phyloP scores from a whole-genome alignment of 2,113 vertebrate species.

The Oostethus manadensis region DNA sequence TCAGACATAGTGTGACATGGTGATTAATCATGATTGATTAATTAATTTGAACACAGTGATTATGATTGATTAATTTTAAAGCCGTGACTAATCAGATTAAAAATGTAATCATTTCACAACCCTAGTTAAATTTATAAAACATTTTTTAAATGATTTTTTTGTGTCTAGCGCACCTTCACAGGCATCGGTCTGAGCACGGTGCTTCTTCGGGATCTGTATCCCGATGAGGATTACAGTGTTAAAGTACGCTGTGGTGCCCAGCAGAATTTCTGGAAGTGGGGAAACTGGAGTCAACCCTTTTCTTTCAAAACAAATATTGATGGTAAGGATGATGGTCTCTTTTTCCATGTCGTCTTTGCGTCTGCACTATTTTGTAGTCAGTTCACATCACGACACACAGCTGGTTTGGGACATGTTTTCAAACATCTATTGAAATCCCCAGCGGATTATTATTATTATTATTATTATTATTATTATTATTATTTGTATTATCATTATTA shows the following conservation, averaged over 20 bases:
- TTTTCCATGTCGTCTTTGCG: background rate
- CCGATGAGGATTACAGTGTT: conserved; percentile 51
- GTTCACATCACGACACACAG: background rate
- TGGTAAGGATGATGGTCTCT: conserved; percentile 44
- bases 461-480: no score
- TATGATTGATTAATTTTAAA: no score
- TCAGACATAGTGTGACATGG: no score
- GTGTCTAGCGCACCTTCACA: conserved; percentile 54
- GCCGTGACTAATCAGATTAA: no score
- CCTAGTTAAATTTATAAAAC: no score
- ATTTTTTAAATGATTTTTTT: background rate
- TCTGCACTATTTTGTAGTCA: background rate
- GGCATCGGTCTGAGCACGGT: conserved; percentile 53
- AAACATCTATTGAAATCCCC: no score
- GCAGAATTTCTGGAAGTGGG: conserved; percentile 71
- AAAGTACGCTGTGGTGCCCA: conserved; percentile 61
- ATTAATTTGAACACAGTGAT: no score
- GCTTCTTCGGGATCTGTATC: conserved; percentile 45
- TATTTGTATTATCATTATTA: no score
- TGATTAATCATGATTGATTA: no score
- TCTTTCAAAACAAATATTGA: conserved; percentile 55
- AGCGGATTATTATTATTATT: no score
- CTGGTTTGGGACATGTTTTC: no score
- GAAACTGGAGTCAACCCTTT: conserved; percentile 54
- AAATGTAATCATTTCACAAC: no score